Conservation (phyloP, 2,113 vertebrate species). For the Lipotes vexillifer region DNA sequence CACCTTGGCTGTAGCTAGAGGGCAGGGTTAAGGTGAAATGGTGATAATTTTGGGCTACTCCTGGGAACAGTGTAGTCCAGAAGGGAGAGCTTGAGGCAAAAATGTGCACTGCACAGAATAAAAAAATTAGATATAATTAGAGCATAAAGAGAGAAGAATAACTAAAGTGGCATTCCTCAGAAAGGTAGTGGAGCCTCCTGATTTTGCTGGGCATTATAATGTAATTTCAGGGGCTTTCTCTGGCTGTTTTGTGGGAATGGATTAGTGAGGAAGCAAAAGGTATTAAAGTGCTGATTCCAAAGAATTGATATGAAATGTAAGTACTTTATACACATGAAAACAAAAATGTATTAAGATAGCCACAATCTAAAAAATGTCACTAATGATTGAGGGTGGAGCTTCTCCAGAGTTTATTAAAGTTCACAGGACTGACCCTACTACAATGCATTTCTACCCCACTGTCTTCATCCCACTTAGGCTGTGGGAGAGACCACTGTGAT, state of each 20-base stretch:
- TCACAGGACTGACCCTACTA: neutral
- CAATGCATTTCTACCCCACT: neutral
- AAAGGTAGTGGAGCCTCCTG: neutral
- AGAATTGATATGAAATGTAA: neutral
- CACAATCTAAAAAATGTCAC: neutral
- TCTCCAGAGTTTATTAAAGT: neutral
- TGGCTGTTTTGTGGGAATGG: neutral
- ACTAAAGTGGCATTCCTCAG: neutral
- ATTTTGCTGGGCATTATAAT: neutral
- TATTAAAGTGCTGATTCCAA: neutral
- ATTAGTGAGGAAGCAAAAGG: neutral
- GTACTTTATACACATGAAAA: neutral
- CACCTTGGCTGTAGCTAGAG: neutral
- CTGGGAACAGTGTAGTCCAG: fast-evolving
- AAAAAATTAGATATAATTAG: neutral
- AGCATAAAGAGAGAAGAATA: neutral
- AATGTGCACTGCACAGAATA: neutral
- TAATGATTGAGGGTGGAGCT: neutral
- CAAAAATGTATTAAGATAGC: neutral
- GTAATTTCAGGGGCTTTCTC: neutral
- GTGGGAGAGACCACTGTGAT: neutral
- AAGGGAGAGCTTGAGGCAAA: neutral
- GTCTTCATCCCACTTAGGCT: fast-evolving
- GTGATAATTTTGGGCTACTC: neutral
- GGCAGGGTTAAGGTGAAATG: neutral